Evolutionary conservation across 2,888 invertebrate genomes (phyloP).

Genomic region (Megalurothrips usitatus): DNA sequence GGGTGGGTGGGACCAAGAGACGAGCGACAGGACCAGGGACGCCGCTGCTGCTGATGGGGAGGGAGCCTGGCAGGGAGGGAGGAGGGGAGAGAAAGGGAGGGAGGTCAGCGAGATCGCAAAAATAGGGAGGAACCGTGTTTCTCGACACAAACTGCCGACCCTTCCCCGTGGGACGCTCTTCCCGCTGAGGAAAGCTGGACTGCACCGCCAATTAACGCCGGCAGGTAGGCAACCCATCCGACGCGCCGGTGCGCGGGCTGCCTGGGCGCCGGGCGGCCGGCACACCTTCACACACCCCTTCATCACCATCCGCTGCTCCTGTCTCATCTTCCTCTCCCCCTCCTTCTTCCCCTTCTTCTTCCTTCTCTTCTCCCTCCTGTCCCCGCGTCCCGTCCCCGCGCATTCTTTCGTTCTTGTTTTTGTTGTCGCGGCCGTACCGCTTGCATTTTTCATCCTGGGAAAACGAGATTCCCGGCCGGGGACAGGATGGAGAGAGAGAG

Average conservation of each 20-base stretch:
- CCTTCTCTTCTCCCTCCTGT: neutral
- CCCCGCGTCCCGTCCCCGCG: too few relatives aligned
- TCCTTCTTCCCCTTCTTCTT: neutral
- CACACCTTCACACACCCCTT: neutral
- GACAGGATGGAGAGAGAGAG: neutral
- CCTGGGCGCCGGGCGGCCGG: neutral
- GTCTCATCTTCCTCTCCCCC: neutral
- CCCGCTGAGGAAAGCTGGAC: too few relatives aligned
- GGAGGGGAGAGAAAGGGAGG: neutral
- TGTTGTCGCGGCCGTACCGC: neutral
- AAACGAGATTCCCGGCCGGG: conserved; percentile 2
- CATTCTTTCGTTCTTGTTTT: too few relatives aligned
- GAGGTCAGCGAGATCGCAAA: neutral
- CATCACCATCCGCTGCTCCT: too few relatives aligned
- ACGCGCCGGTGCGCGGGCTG: neutral
- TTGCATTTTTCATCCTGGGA: conserved; percentile 19
- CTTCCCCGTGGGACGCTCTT: too few relatives aligned
- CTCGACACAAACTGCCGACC: too few relatives aligned
- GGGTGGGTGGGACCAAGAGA: neutral
- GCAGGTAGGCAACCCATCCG: neutral
- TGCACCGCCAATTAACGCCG: neutral
- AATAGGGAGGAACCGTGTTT: neutral
- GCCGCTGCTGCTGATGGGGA: neutral
- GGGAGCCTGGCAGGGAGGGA: neutral
- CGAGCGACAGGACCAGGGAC: neutral